Percentiles rank a stretch among this genome's conserved stretches.
These are phyloP conservation scores for Drosophila triauraria DNA, from an alignment of 1,140 invertebrate genomes.

Conservation along the genomic window DNA sequence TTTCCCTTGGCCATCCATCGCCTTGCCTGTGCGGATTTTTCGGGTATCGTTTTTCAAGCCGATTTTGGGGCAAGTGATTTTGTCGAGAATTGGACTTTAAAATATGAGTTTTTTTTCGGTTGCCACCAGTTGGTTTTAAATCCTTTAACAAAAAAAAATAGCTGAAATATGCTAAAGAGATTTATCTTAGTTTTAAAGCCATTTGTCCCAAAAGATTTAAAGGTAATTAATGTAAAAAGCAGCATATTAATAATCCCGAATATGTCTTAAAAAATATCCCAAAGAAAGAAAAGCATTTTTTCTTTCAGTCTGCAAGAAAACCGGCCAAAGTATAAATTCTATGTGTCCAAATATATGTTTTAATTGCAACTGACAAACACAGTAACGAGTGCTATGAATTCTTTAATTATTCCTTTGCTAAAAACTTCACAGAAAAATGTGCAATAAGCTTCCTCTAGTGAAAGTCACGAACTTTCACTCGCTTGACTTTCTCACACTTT, in stretches of 20 bases:
- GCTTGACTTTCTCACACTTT: constrained; percentile 19
- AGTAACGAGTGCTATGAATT: not conserved
- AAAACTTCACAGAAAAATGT: constrained; percentile 13
- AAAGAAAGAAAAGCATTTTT: no score
- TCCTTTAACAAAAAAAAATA: no score
- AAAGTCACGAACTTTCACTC: constrained; percentile 37
- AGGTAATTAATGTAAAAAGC: no score
- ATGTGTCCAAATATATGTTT: not conserved
- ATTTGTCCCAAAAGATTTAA: no score
- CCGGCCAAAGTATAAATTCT: no score
- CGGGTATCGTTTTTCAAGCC: not conserved
- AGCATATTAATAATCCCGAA: no score
- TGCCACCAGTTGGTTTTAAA: no score
- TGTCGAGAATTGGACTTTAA: not conserved
- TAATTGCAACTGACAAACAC: not conserved
- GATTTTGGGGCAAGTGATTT: not conserved
- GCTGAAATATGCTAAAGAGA: no score
- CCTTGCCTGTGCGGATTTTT: not conserved
- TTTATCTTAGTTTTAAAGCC: no score
- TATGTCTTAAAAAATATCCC: no score
- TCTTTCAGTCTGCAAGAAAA: no score
- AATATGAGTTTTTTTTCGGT: not conserved
- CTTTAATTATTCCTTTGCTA: not conserved
- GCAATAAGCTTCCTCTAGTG: constrained; percentile 15
- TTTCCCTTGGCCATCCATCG: constrained; percentile 2